Evolutionary conservation across 2,113 vertebrate species (phyloP).

Genomic region (Cervus canadensis): DNA sequence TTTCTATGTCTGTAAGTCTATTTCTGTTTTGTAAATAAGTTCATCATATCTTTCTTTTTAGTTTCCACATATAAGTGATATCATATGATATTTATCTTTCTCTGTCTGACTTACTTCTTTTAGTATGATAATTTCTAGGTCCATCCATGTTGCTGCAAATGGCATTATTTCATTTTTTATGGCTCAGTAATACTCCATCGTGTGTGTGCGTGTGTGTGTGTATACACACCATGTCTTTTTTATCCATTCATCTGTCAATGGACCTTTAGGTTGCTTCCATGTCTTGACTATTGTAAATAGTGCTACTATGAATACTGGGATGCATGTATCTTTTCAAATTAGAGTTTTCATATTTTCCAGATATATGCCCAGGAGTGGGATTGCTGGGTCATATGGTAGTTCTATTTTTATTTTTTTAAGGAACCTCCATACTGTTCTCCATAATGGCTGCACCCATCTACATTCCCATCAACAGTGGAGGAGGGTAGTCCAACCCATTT

Average conservation of each 20-base stretch:
- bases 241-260: neutral
- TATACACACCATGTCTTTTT: neutral
- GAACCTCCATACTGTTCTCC: neutral
- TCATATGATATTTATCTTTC: neutral
- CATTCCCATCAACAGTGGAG: neutral
- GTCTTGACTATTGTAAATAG: neutral
- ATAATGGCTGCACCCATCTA: neutral
- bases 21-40: neutral
- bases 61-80: neutral
- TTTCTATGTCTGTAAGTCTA: neutral
- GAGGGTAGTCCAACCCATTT: neutral
- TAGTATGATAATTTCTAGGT: neutral
- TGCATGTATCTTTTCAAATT: neutral
- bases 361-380: neutral
- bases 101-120: neutral
- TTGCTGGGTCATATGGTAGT: neutral
- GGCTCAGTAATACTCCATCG: neutral
- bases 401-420: neutral
- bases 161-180: neutral
- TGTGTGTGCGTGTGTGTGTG: neutral
- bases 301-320: neutral
- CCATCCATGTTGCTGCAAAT: neutral
- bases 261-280: neutral
- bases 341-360: neutral
- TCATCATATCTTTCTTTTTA: neutral